phyloP scores from a whole-genome alignment of 2,113 vertebrate species.

The Gallinago paraguaiae region DNA sequence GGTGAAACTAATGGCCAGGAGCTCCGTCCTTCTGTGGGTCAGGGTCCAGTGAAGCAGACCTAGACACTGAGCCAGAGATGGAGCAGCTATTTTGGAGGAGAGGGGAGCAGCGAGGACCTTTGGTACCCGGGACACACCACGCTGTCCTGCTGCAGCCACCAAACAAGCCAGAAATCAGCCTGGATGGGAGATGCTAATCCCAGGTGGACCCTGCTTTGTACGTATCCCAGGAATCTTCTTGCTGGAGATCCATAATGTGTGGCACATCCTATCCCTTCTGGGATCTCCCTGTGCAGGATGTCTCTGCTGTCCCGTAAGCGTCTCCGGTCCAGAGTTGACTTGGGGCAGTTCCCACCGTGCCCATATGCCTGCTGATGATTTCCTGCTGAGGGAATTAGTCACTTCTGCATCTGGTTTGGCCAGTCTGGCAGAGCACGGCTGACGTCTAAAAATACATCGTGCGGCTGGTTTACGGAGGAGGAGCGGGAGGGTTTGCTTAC shows the following conservation, averaged over 20 bases:
- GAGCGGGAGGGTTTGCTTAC: neutral
- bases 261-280: neutral
- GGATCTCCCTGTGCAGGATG: neutral
- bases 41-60: neutral
- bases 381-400: constrained; percentile 34
- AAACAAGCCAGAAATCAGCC: neutral
- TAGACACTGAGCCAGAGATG: neutral
- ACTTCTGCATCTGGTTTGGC: constrained; percentile 44
- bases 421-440: neutral
- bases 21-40: neutral
- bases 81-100: neutral
- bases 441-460: neutral
- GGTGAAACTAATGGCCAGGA: neutral
- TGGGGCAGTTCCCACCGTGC: neutral
- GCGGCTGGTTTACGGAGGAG: neutral
- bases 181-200: neutral
- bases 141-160: neutral
- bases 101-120: neutral
- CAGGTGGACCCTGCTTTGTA: neutral
- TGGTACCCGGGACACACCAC: neutral
- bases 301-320: neutral
- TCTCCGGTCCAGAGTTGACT: neutral
- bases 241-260: rapidly evolving
- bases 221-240: neutral
- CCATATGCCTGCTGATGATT: neutral